Evolutionary conservation across 2,797 vertebrate genomes (phyloP).

Genomic region (Halcyon badia): DNA sequence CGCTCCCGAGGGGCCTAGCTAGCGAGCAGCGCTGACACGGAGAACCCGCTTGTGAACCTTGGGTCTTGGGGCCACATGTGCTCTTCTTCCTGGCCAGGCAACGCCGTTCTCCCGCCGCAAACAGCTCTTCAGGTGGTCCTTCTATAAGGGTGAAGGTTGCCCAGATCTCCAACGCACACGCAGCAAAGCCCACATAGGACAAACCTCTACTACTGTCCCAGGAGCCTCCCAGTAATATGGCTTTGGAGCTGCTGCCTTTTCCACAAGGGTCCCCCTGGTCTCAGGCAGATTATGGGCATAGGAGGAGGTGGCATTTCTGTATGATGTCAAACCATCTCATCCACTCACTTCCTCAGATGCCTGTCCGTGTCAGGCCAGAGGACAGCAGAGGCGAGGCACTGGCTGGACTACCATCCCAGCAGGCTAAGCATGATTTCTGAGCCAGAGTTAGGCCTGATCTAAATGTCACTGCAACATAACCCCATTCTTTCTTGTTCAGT

Average conservation of each 20-base stretch:
- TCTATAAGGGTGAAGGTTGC: background rate
- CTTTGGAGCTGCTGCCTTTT: background rate
- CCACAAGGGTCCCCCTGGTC: background rate
- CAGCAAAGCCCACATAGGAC: background rate
- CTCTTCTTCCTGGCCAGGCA: background rate
- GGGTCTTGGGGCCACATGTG: background rate
- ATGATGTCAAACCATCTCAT: background rate
- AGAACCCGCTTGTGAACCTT: accelerated
- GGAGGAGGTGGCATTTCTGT: background rate
- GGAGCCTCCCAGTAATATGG: background rate
- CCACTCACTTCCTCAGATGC: accelerated
- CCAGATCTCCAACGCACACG: accelerated
- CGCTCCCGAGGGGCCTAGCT: accelerated
- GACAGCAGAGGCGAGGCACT: background rate
- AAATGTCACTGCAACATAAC: background rate
- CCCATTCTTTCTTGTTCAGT: background rate
- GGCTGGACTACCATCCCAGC: background rate
- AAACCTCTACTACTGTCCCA: background rate
- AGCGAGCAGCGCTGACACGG: accelerated
- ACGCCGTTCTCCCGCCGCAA: accelerated
- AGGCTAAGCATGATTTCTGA: background rate
- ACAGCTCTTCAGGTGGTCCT: background rate
- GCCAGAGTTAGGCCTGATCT: background rate
- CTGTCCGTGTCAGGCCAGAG: background rate
- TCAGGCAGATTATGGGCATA: background rate